These are phyloP conservation scores for Mareca strepera DNA, from an alignment of 2,797 vertebrate species.

Conservation along the genomic window DNA sequence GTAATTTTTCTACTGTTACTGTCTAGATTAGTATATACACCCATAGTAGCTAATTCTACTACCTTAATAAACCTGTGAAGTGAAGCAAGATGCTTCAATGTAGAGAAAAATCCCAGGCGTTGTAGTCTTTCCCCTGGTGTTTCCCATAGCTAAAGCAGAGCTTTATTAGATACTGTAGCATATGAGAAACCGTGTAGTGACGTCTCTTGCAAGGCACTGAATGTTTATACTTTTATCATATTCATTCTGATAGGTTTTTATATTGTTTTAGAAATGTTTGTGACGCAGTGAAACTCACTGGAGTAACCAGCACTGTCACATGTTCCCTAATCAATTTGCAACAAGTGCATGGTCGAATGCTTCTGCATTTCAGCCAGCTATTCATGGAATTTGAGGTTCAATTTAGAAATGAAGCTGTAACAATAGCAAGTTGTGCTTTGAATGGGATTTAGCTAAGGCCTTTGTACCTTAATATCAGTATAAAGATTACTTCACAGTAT, in stretches of 20 bases:
- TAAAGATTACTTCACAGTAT: slow-evolving; percentile 51
- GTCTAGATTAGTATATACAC: neutral
- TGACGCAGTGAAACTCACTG: too few relatives aligned
- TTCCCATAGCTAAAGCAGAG: neutral
- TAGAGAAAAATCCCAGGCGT: neutral
- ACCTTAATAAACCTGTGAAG: neutral
- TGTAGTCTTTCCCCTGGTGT: neutral
- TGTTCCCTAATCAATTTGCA: neutral
- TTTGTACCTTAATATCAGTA: slow-evolving; percentile 47
- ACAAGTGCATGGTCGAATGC: neutral
- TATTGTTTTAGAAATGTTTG: too few relatives aligned
- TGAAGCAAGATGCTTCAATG: neutral
- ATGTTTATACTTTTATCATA: neutral
- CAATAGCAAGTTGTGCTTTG: neutral
- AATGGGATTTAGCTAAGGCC: neutral
- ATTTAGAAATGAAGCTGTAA: slow-evolving; percentile 13
- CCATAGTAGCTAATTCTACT: neutral
- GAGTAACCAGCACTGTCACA: too few relatives aligned
- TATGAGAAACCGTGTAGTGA: neutral
- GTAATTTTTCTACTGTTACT: neutral
- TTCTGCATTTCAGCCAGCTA: neutral
- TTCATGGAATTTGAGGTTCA: slow-evolving; percentile 18
- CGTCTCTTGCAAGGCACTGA: neutral
- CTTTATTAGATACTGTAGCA: neutral
- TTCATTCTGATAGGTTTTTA: too few relatives aligned